A percentile compares a stretch with the other conserved stretches of the same genome.
phyloP scores from a whole-genome alignment of 2,113 vertebrate species.

The Tetrao urogallus region DNA sequence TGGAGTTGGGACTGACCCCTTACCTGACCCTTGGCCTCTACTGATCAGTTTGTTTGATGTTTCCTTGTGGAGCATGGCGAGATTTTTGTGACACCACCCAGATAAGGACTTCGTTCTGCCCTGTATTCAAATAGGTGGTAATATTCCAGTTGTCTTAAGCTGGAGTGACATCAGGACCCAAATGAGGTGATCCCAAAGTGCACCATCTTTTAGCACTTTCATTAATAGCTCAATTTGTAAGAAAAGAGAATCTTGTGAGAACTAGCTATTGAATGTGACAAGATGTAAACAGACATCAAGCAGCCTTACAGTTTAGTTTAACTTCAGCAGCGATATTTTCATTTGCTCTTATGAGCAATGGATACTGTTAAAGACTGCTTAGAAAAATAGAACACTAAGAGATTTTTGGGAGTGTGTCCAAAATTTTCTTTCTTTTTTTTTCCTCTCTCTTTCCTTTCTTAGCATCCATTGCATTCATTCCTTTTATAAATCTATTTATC shows the following conservation, averaged over 20 bases:
- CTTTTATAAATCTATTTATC: background rate
- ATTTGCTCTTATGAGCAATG: background rate
- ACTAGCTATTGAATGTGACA: conserved; percentile 21
- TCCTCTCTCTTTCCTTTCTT: background rate
- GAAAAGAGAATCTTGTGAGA: background rate
- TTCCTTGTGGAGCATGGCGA: background rate
- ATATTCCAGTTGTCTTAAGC: background rate
- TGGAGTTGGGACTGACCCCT: background rate
- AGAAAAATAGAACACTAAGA: background rate
- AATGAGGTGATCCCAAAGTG: background rate
- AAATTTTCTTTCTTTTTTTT: background rate
- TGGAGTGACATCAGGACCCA: background rate
- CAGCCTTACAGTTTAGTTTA: background rate
- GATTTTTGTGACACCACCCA: background rate
- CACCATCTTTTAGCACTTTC: conserved; percentile 23
- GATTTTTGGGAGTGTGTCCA: background rate
- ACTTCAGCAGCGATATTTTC: conserved; percentile 34
- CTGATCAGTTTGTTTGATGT: background rate
- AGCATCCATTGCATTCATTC: background rate
- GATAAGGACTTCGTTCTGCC: background rate
- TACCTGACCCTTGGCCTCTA: background rate
- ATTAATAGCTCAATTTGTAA: background rate
- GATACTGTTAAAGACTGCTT: background rate
- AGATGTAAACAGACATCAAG: conserved; percentile 44
- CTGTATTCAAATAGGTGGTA: background rate